Percentiles rank a stretch among this genome's conserved stretches.
phyloP scores from a whole-genome alignment of 2,797 vertebrate species.

The Florisuga fusca region DNA sequence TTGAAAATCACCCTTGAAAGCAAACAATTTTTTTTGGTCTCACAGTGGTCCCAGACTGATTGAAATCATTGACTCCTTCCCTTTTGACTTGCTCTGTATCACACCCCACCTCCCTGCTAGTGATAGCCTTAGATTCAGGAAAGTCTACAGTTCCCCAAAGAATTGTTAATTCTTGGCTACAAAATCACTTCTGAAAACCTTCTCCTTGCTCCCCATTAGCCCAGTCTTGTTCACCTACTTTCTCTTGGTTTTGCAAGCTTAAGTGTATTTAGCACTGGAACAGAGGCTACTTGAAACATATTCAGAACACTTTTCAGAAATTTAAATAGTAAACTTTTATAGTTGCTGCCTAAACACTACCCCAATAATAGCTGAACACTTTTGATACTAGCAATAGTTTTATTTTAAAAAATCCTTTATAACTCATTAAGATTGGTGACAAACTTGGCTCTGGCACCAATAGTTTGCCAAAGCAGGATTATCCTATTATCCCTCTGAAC shows the following conservation, averaged over 20 bases:
- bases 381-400: background rate
- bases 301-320: background rate
- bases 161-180: background rate
- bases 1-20: background rate
- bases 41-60: background rate
- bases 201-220: background rate
- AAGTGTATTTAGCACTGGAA: background rate
- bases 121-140: rapidly evolving
- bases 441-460: background rate
- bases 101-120: background rate
- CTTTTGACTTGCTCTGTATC: background rate
- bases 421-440: background rate
- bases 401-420: background rate
- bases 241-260: background rate
- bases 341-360: background rate
- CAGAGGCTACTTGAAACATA: background rate
- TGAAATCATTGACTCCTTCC: rapidly evolving
- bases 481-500: background rate
- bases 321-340: background rate
- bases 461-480: background rate
- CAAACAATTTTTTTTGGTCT: background rate
- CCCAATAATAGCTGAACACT: background rate
- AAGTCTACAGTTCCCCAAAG: background rate
- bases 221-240: background rate
- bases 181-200: background rate